Percentiles rank a stretch among this genome's conserved stretches.
Evolutionary conservation across 2,888 invertebrate genomes (phyloP).

Genomic region (Ischnus inquisitorius): DNA sequence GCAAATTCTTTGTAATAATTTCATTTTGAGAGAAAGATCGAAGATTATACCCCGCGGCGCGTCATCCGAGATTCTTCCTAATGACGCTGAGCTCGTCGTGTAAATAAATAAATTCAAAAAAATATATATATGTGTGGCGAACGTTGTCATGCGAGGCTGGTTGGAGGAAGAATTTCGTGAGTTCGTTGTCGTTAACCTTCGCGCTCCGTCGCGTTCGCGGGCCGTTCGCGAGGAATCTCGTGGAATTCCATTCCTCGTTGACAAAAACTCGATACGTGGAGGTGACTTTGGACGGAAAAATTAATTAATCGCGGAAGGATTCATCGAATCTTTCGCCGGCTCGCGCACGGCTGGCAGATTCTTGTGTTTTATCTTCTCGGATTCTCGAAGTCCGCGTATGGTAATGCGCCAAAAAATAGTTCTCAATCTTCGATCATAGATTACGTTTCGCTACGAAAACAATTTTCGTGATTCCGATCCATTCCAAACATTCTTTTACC

Average conservation of each 20-base stretch:
- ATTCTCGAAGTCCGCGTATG: neutral
- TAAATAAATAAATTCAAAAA: constrained; percentile 34
- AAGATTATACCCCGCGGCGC: constrained; percentile 33
- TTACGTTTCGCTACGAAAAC: neutral
- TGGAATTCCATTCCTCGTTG: constrained; percentile 39
- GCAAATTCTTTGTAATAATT: neutral
- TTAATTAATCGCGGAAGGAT: constrained; percentile 40
- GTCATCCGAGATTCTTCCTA: constrained; percentile 36
- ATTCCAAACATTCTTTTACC: too few relatives aligned
- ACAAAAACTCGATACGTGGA: constrained; percentile 45
- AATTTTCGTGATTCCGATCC: too few relatives aligned
- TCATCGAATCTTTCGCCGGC: constrained; percentile 11
- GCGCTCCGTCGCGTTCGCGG: constrained; percentile 31
- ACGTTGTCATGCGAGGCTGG: constrained; percentile 23
- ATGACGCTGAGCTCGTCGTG: constrained; percentile 29
- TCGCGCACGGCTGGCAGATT: neutral
- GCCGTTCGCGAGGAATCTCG: constrained; percentile 10
- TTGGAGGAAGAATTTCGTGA: constrained; percentile 40
- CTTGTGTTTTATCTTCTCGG: neutral
- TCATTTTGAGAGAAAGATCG: neutral
- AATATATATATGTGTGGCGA: constrained; percentile 5
- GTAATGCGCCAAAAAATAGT: constrained; percentile 1
- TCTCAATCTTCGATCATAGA: neutral
- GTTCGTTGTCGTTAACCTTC: constrained; percentile 39
- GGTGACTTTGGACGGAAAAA: constrained; percentile 32